Evolutionary conservation across 2,888 invertebrate species (phyloP).

Genomic region (Aphodius sticticus): DNA sequence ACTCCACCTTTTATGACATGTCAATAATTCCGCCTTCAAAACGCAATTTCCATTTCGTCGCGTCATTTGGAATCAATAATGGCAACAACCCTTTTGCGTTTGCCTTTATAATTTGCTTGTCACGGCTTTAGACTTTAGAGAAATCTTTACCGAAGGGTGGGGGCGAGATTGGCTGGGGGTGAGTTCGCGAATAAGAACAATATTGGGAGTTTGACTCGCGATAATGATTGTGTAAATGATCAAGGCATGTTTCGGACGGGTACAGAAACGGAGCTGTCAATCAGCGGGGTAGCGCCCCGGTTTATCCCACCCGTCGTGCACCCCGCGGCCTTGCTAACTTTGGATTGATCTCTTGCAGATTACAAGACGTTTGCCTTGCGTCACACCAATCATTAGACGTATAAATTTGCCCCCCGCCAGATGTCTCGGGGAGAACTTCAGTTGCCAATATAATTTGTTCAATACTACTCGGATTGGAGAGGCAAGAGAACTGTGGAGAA

Average conservation of each 20-base stretch:
- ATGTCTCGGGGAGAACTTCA: neutral
- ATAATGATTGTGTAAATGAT: constrained; percentile 39
- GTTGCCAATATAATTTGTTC: neutral
- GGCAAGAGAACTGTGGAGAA: no score
- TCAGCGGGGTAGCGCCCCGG: constrained; percentile 35
- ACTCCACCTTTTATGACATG: no score
- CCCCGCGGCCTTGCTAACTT: constrained; percentile 52
- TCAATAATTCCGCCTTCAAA: neutral
- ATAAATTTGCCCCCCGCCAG: neutral
- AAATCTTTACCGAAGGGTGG: neutral
- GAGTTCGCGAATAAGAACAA: constrained; percentile 4
- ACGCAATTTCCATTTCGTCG: neutral
- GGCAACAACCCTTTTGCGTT: neutral
- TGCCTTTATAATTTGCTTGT: neutral
- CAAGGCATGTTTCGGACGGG: constrained; percentile 41
- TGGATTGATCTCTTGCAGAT: constrained; percentile 54
- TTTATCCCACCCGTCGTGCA: constrained; percentile 37
- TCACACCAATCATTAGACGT: constrained; percentile 42
- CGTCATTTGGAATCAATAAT: neutral
- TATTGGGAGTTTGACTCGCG: constrained; percentile 21
- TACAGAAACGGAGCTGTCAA: constrained; percentile 43
- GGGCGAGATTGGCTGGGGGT: neutral
- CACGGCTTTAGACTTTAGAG: constrained; percentile 4
- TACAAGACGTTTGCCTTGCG: constrained; percentile 53
- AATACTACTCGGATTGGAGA: neutral